Conservation (phyloP, 2,797 vertebrate genomes). For the Fistularia tabacaria region DNA sequence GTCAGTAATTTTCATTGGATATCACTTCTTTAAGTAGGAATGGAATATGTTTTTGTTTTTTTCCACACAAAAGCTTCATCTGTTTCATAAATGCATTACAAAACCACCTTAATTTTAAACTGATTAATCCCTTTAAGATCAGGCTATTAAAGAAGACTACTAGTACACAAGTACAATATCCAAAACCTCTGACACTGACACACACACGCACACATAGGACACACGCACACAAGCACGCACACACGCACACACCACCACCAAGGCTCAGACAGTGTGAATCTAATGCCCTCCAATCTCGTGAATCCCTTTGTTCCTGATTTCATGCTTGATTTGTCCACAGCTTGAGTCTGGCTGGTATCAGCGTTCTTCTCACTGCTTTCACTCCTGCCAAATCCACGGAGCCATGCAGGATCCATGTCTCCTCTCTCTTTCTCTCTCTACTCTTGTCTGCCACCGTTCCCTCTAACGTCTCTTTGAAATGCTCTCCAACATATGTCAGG, state of each 20-base stretch:
- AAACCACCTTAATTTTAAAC: constrained; percentile 53
- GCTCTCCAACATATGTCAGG: constrained; percentile 50
- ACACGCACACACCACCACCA: constrained; percentile 23
- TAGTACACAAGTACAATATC: constrained; percentile 61
- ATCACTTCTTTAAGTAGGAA: not conserved
- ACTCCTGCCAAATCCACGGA: constrained; percentile 70
- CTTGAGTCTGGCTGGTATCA: constrained; percentile 68
- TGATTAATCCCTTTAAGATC: constrained; percentile 57
- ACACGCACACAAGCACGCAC: constrained; percentile 22
- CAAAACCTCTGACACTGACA: constrained; percentile 38
- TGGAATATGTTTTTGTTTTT: constrained; percentile 4
- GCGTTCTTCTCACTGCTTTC: constrained; percentile 63
- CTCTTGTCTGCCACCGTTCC: constrained; percentile 31
- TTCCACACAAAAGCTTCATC: constrained; percentile 17
- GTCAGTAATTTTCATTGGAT: constrained; percentile 1
- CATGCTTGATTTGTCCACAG: constrained; percentile 75
- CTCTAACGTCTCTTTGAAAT: constrained; percentile 36
- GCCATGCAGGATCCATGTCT: constrained; percentile 49
- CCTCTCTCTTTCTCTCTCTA: constrained; percentile 23
- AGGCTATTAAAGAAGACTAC: constrained; percentile 62
- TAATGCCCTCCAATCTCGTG: constrained; percentile 73
- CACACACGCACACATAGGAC: constrained; percentile 17
- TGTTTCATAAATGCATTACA: constrained; percentile 37
- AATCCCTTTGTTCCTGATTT: constrained; percentile 78
- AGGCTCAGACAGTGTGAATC: constrained; percentile 69